Percentiles rank a stretch among this genome's conserved stretches.
These are phyloP conservation scores for Psephotus haematonotus DNA, from an alignment of 2,113 vertebrate genomes.

Conservation along the genomic window DNA sequence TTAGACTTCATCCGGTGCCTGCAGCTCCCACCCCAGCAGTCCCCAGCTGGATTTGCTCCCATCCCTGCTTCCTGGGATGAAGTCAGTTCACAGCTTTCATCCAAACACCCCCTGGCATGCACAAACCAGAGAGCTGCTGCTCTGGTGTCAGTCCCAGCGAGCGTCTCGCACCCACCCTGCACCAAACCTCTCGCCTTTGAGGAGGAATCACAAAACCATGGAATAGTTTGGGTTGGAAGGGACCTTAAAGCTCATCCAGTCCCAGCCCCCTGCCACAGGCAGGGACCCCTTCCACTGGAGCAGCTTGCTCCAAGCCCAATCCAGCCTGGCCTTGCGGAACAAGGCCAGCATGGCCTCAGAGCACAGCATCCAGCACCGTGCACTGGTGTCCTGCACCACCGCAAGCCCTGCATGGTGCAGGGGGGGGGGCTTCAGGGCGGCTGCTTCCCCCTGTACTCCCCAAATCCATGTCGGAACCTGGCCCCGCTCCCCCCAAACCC, in stretches of 20 bases:
- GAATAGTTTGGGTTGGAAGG: not conserved
- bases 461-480: fast-evolving
- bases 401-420: not conserved
- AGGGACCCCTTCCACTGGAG: not conserved
- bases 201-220: not conserved
- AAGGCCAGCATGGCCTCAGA: fast-evolving
- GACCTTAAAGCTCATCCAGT: not conserved
- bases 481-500: fast-evolving
- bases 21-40: not conserved
- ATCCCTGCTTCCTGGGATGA: not conserved
- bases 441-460: not conserved
- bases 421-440: fast-evolving
- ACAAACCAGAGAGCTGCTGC: not conserved
- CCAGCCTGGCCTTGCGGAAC: not conserved
- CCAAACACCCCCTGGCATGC: not conserved
- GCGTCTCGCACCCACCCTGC: not conserved
- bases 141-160: fast-evolving
- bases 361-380: fast-evolving
- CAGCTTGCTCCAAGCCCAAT: not conserved
- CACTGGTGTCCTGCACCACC: not conserved
- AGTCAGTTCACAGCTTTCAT: not conserved
- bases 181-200: fast-evolving
- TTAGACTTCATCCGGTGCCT: not conserved
- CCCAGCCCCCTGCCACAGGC: not conserved
- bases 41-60: not conserved